These are phyloP conservation scores for Rhinogobius similis DNA, from an alignment of 2,113 vertebrate genomes.

Conservation along the genomic window DNA sequence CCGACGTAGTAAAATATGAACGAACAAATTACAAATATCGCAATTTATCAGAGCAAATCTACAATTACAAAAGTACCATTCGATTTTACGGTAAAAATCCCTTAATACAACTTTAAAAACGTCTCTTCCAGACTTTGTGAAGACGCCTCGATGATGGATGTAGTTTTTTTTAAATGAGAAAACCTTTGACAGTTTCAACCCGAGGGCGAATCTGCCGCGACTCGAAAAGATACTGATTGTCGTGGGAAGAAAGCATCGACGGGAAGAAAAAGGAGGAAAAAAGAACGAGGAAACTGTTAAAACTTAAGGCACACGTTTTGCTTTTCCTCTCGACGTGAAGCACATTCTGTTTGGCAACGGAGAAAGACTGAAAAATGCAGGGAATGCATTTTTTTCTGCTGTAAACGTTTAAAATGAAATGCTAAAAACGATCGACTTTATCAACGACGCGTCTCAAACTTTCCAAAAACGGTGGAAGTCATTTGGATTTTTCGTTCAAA, in stretches of 20 bases:
- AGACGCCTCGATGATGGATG: neutral
- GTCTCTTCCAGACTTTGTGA: neutral
- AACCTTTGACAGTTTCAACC: neutral
- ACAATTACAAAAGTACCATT: slow-evolving; percentile 7
- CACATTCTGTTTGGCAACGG: slow-evolving; percentile 79
- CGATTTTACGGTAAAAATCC: neutral
- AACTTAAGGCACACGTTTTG: slow-evolving; percentile 54
- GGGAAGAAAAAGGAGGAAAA: slow-evolving; percentile 36
- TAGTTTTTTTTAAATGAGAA: neutral
- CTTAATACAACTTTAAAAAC: neutral
- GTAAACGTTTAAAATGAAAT: slow-evolving; percentile 79
- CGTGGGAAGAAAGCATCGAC: slow-evolving; percentile 22
- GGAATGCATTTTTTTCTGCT: slow-evolving; percentile 71
- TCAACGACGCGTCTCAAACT: slow-evolving; percentile 39
- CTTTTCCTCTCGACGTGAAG: no score
- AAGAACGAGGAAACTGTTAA: slow-evolving; percentile 11
- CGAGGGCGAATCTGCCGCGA: neutral
- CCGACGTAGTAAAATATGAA: neutral
- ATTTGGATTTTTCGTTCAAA: neutral
- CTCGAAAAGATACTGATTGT: slow-evolving; percentile 53
- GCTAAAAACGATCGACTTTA: slow-evolving; percentile 56
- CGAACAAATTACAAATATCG: no score
- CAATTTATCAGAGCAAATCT: neutral
- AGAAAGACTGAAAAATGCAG: slow-evolving; percentile 71
- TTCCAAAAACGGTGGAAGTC: no score